These are phyloP conservation scores for Aphelenchoides fujianensis DNA, from an alignment of 1,140 invertebrate genomes.

Conservation along the genomic window DNA sequence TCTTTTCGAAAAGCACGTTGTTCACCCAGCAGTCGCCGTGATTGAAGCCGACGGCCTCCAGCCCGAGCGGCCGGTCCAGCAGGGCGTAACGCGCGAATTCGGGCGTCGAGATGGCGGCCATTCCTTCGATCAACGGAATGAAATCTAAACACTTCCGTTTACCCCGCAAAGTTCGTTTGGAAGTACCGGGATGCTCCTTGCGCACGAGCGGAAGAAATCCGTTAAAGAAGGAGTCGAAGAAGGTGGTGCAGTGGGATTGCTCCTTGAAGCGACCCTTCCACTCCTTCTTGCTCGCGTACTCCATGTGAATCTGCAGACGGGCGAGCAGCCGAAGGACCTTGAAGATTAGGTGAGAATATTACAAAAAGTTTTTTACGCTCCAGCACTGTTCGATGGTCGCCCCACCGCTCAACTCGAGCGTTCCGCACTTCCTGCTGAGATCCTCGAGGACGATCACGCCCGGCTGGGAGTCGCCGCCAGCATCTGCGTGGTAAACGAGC, in stretches of 20 bases:
- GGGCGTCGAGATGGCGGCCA: neutral
- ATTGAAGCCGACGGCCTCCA: neutral
- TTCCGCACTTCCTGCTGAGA: neutral
- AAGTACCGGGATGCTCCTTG: neutral
- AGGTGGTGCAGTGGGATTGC: neutral
- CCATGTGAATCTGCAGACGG: neutral
- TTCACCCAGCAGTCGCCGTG: conserved; percentile 18
- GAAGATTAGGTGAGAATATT: too few relatives aligned
- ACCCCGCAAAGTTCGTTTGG: neutral
- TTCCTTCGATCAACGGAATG: neutral
- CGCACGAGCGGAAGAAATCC: neutral
- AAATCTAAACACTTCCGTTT: neutral
- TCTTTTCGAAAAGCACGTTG: conserved; percentile 8
- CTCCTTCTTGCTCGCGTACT: neutral
- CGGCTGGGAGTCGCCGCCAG: neutral
- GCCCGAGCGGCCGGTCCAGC: neutral
- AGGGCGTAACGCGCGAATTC: neutral
- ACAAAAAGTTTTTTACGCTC: too few relatives aligned
- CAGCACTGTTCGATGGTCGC: neutral
- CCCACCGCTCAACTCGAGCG: neutral
- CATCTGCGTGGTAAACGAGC: neutral
- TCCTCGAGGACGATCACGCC: neutral
- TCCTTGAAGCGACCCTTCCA: neutral
- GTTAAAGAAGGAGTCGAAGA: neutral
- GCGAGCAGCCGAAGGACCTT: neutral